Conservation (phyloP, 2,888 invertebrate genomes). For the Stramonita haemastoma region DNA sequence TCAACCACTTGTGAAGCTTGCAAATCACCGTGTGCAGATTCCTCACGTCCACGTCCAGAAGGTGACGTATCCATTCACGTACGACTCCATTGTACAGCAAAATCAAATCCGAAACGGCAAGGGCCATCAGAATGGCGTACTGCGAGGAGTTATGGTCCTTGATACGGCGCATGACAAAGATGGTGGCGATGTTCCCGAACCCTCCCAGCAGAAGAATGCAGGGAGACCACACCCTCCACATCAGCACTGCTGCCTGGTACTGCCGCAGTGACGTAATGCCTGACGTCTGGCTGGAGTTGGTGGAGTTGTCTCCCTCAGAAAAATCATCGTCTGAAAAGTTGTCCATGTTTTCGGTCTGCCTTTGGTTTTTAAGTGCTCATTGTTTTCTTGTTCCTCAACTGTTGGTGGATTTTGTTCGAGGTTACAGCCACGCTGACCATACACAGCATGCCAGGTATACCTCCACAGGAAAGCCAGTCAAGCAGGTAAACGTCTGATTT, state of each 20-base stretch:
- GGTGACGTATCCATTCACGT: background rate
- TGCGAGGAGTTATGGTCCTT: constrained; percentile 11
- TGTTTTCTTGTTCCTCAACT: no score
- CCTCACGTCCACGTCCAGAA: background rate
- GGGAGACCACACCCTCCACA: background rate
- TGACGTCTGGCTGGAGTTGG: background rate
- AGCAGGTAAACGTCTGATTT: no score
- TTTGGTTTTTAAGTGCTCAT: no score
- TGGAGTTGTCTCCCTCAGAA: background rate
- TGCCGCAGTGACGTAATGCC: background rate
- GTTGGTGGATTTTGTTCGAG: no score
- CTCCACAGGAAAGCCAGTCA: no score
- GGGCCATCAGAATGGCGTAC: background rate
- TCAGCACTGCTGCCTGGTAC: background rate
- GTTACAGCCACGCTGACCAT: no score
- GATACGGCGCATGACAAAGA: constrained; percentile 1
- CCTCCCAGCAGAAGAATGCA: constrained; percentile 13
- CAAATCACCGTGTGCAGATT: background rate
- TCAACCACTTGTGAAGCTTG: background rate
- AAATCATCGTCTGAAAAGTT: background rate
- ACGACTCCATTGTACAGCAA: background rate
- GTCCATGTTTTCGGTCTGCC: background rate
- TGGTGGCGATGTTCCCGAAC: constrained; percentile 15
- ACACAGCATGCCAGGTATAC: no score
- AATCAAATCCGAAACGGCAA: constrained; percentile 1